Conservation (phyloP, 1,140 invertebrate species). For the Phortica variegata region DNA sequence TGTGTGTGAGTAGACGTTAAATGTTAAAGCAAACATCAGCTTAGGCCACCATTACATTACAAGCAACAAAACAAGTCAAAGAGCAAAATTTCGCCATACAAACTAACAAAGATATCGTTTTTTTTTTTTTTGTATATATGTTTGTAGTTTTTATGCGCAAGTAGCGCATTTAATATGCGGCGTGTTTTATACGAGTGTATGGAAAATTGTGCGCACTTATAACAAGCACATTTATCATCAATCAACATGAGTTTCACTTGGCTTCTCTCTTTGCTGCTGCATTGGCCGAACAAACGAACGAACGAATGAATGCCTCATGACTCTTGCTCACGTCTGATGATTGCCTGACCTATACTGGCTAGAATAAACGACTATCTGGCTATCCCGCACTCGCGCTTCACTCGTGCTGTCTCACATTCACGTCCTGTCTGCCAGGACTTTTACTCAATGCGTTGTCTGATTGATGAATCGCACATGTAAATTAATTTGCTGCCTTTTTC, state of each 20-base stretch:
- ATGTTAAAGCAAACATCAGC: no score
- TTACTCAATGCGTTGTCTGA: conserved; percentile 18
- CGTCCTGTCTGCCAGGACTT: background rate
- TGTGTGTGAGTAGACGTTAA: no score
- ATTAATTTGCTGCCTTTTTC: conserved; percentile 50
- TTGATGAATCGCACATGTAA: conserved; percentile 53
- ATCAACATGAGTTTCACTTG: conserved; percentile 37
- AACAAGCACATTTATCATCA: conserved; percentile 49
- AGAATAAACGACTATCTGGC: conserved; percentile 11
- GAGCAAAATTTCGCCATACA: no score
- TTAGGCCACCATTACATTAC: no score
- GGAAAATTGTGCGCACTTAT: conserved; percentile 18
- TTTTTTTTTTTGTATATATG: no score
- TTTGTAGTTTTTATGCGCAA: no score
- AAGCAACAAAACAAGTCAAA: no score
- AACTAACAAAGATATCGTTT: no score
- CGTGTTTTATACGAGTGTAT: no score
- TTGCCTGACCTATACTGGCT: conserved; percentile 28
- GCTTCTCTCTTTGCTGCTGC: no score
- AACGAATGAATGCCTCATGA: conserved; percentile 38
- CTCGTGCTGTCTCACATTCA: background rate
- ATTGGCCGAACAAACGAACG: conserved; percentile 5
- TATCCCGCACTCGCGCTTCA: background rate
- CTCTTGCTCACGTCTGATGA: conserved; percentile 27
- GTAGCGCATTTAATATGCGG: conserved; percentile 50